These are phyloP conservation scores for Sussaba pulchella DNA, from an alignment of 2,888 invertebrate genomes.

Conservation along the genomic window DNA sequence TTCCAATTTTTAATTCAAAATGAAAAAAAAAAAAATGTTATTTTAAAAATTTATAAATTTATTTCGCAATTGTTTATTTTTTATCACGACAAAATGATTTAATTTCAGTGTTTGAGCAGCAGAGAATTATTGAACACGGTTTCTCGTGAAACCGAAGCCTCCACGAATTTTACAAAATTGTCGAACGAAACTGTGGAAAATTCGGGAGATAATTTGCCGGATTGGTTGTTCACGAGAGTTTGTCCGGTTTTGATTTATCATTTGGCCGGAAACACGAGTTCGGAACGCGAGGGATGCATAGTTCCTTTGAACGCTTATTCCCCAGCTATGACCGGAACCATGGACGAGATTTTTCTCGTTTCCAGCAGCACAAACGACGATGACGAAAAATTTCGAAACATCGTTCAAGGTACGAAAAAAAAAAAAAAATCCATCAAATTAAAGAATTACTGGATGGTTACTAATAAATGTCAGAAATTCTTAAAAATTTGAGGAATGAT, in stretches of 20 bases:
- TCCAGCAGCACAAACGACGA: conserved; percentile 59
- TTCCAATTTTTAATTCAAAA: too few species aligned
- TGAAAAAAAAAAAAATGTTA: not conserved
- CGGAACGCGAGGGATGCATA: conserved; percentile 87
- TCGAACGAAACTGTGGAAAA: conserved; percentile 29
- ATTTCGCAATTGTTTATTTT: too few species aligned
- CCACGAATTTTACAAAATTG: conserved; percentile 72
- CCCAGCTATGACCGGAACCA: conserved; percentile 48
- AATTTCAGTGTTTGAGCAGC: conserved; percentile 79
- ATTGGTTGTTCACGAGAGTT: conserved; percentile 85
- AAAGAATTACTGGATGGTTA: too few species aligned
- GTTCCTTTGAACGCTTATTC: conserved; percentile 61
- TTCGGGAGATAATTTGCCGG: conserved; percentile 76
- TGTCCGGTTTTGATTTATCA: conserved; percentile 90
- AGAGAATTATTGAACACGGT: conserved; percentile 78
- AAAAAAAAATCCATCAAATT: not conserved
- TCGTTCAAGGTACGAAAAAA: conserved; percentile 78
- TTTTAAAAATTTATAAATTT: not conserved
- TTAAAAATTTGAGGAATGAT: too few species aligned
- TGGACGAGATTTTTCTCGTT: conserved; percentile 42
- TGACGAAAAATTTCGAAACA: conserved; percentile 75
- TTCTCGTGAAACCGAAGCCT: conserved; percentile 73
- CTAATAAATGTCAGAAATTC: too few species aligned
- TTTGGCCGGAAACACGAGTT: conserved; percentile 86
- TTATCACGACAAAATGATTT: not conserved